Conservation (phyloP, 2,888 invertebrate species). For the Trachelus stipa region DNA sequence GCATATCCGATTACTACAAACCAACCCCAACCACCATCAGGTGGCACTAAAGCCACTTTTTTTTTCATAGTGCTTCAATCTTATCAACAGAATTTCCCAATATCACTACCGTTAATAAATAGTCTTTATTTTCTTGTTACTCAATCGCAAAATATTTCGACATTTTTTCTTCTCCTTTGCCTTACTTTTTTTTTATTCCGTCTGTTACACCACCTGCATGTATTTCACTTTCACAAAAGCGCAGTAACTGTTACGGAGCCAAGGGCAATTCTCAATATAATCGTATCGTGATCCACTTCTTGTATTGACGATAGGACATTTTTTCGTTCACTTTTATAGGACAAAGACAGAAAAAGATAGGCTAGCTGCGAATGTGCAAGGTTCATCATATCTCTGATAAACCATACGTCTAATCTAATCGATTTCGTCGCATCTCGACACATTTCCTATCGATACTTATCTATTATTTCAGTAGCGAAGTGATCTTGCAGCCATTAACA, state of each 20-base stretch:
- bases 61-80: neutral
- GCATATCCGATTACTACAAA: slow-evolving; percentile 72
- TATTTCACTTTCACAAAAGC: neutral
- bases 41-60: slow-evolving; percentile 66
- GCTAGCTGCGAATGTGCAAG: neutral
- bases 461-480: neutral
- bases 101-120: neutral
- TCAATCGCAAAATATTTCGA: neutral
- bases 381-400: neutral
- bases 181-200: neutral
- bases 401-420: neutral
- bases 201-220: neutral
- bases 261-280: neutral
- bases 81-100: neutral
- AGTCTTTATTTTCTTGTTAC: neutral
- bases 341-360: neutral
- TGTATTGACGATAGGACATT: neutral
- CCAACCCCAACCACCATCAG: slow-evolving; percentile 78
- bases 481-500: neutral
- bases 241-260: neutral
- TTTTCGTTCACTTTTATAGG: neutral
- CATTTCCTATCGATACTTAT: neutral
- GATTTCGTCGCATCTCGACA: neutral
- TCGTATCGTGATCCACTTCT: neutral
- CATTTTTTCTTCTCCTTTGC: neutral